These are phyloP conservation scores for Epizoanthus scotinus DNA, from an alignment of 92 coral and sea anemone species.

Conservation along the genomic window DNA sequence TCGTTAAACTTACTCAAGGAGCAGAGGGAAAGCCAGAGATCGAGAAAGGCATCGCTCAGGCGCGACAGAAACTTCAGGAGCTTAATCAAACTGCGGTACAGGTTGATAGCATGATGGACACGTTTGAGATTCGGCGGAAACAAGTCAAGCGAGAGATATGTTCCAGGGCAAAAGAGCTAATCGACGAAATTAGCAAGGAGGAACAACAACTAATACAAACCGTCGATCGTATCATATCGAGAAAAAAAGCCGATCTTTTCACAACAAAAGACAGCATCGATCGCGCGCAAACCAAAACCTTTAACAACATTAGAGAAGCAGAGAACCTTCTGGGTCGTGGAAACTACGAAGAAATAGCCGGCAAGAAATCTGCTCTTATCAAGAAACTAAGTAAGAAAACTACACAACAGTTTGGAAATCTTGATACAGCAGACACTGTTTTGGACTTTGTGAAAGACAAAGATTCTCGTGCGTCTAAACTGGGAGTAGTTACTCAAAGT, in stretches of 20 bases:
- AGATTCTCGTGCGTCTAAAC: neutral
- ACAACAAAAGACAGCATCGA: neutral
- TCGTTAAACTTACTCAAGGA: constrained; percentile 24
- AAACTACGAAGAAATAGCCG: constrained; percentile 16
- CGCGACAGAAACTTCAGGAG: neutral
- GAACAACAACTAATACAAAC: neutral
- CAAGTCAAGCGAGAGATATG: constrained; percentile 17
- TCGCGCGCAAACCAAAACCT: neutral
- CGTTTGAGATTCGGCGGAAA: neutral
- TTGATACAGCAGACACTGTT: neutral
- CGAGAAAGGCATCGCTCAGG: neutral
- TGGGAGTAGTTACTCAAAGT: constrained; percentile 13
- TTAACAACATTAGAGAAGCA: neutral
- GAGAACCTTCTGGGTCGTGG: constrained; percentile 9
- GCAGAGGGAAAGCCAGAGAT: constrained; percentile 20
- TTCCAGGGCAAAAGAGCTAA: constrained; percentile 12
- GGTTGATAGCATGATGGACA: constrained; percentile 2
- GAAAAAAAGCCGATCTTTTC: constrained; percentile 1
- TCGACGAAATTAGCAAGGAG: neutral
- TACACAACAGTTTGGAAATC: neutral
- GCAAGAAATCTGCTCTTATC: neutral
- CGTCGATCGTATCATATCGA: constrained; percentile 2
- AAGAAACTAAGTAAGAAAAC: neutral
- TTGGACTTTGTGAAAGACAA: constrained; percentile 14
- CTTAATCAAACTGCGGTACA: neutral